Base-by-base conservation (phyloP, 2,888 invertebrate genomes). In the Salpingus planirostris region DNA sequence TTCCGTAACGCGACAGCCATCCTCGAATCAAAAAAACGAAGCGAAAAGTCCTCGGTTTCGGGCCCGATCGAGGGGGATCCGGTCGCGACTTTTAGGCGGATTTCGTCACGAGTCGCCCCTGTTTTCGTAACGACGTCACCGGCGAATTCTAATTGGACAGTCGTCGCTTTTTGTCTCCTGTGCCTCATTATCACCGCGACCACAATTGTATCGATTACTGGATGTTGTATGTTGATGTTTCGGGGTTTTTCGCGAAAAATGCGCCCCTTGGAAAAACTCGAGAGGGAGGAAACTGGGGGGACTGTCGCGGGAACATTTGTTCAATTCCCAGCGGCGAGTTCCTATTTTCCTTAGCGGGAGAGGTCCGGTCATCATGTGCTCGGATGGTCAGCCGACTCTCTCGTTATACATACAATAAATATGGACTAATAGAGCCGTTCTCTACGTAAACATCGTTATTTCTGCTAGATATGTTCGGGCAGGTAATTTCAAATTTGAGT, bases 391-490 rank as follows among this genome's bases (percentile, higher is more conserved):
- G 42, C 46, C 40, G 43, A 40, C 50, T 54, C 48, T n/a, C n/a
- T 49, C 55, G 56, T 57, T 58, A 57, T 59, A 57, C 56, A 57
- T 55, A 60, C 59, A 59, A 60, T 60, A 60, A 59, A 60, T 60
- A 60, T 54, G 58, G 54, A 55, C 58, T 60, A 62, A 62, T 62
- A 60, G 59, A 60, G 55, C 54, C 47, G 52, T 60, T 54, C 57
- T 54, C 47, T 55, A 52, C 56, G 60, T 57, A 61, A 60, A 61
- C 59, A 60, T 59, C 58, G 58, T 59, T 60, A 60, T 59, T 60
- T 58, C 57, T 53, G 55, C 55, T 51, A 54, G 51, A 56, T 49
- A 51, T 55, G 46, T 46, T 54, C 49, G 48, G 35, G 36, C 33
- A 37, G 35, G 42, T 46, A 43, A 38, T 38, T 38, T 24, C 32